Percentiles rank a stretch among this genome's conserved stretches.
Evolutionary conservation across 2,113 vertebrate species (phyloP).

Genomic region (Thamnophis sirtalis): DNA sequence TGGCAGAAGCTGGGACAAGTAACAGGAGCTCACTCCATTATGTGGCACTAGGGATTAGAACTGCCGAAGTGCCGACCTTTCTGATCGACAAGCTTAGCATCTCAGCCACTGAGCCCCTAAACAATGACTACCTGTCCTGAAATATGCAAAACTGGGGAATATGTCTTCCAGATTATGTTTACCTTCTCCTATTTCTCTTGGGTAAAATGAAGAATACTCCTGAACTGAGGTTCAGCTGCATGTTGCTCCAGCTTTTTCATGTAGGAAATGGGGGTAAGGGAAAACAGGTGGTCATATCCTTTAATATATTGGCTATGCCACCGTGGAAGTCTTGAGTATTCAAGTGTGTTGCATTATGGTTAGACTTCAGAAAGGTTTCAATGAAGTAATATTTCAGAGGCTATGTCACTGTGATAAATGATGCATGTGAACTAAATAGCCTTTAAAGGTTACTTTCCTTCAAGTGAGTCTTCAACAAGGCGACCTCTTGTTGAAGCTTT

Average conservation of each 20-base stretch:
- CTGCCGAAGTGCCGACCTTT: too few species aligned
- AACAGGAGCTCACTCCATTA: too few species aligned
- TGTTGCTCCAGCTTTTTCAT: neutral
- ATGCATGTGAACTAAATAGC: neutral
- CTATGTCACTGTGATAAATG: neutral
- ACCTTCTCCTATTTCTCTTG: neutral
- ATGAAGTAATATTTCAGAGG: neutral
- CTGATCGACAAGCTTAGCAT: too few species aligned
- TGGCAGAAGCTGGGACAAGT: too few species aligned
- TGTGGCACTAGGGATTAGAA: too few species aligned
- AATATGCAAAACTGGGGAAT: neutral
- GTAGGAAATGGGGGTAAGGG: neutral
- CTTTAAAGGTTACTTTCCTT: neutral
- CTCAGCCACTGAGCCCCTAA: neutral
- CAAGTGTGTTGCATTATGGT: neutral
- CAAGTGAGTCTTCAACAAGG: neutral
- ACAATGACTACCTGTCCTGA: neutral
- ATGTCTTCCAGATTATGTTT: neutral
- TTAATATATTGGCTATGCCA: neutral
- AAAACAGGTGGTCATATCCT: neutral
- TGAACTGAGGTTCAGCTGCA: neutral
- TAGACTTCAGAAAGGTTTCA: neutral
- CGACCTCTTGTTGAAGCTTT: neutral
- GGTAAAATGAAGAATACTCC: neutral
- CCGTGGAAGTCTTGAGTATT: neutral